Evolutionary conservation across 2,113 vertebrate species (phyloP), one percentile per base, ranked within the genome.

Genomic region (Microcebus jonahi): DNA sequence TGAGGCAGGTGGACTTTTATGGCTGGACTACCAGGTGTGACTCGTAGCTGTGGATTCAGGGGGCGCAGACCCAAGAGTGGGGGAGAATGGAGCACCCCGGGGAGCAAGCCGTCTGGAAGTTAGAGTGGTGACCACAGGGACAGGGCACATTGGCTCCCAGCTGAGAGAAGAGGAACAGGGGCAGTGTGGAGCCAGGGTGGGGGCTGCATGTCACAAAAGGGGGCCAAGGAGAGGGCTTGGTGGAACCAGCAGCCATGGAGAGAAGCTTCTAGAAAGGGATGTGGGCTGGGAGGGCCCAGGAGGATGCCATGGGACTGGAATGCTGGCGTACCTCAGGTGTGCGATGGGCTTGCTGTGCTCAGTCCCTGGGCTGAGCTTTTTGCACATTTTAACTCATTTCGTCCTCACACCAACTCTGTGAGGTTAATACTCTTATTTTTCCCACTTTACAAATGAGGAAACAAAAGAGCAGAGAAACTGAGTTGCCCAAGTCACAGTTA

Each of bases 221-320:
- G 55, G 76, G 39, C 63, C 65, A 68, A 55, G 31, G 65, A 48
- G 25, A 67, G 13, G 21, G 65, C 59, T 59, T 27, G 39, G 63
- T 45, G 61, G 68, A n/a, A 14, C 36, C 31, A 6, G 59, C 15
- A 85, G 57, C 45, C 36, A 1, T 7, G 9, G 39, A 36, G 42
- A 83, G 59, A 90, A 42, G 14, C 31, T 88, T 79, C 96, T 57
- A 20, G 86, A 92, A 81, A 65, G n/a, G 27, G 25, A 25, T 11
- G 8, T 73, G 6, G 31, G 73, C 25, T 45, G 34, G 36, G 27
- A 42, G 55, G 39, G 31, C 53, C 0, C 0, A 42, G 76, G 50
- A 70, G 63, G 48, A 55, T 1, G 8, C 21, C 0, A 31, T 3
- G 15, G 20, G 55, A 2, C 27, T 36, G 11, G 42, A 48, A 18